Percentiles rank a stretch among this genome's conserved stretches.
Evolutionary conservation across 2,113 vertebrate genomes (phyloP).

Genomic region (Numenius arquata): DNA sequence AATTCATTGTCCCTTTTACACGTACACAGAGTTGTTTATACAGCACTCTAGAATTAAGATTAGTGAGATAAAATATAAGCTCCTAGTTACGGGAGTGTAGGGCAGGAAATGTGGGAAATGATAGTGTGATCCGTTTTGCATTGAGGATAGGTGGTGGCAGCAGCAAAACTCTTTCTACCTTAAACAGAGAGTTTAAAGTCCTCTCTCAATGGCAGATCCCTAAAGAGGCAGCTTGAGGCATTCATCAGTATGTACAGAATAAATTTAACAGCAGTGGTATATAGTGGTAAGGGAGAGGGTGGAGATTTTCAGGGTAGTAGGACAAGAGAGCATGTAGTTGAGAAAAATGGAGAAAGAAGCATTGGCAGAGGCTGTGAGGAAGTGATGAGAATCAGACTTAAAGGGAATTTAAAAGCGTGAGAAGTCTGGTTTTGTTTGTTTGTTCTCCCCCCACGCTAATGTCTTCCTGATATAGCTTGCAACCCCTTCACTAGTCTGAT

Average conservation of each 20-base stretch:
- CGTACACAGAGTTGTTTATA: background rate
- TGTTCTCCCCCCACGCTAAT: background rate
- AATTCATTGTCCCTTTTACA: background rate
- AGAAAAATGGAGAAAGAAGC: background rate
- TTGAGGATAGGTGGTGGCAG: background rate
- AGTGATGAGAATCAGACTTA: background rate
- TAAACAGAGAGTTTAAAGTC: background rate
- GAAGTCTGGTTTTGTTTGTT: background rate
- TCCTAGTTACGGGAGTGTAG: background rate
- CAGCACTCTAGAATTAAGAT: background rate
- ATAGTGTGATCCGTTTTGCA: background rate
- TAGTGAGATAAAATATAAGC: background rate
- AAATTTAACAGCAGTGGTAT: background rate
- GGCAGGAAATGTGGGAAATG: background rate
- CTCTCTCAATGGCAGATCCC: background rate
- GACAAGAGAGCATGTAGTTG: background rate
- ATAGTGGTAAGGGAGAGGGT: background rate
- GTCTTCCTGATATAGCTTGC: background rate
- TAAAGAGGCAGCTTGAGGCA: background rate
- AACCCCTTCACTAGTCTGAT: background rate
- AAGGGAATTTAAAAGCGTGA: background rate
- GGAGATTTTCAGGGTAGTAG: background rate
- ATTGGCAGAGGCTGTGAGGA: background rate
- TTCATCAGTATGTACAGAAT: background rate
- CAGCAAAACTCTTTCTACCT: background rate